Base-by-base conservation (phyloP, 2,797 vertebrate species). In the Meda fulgida region DNA sequence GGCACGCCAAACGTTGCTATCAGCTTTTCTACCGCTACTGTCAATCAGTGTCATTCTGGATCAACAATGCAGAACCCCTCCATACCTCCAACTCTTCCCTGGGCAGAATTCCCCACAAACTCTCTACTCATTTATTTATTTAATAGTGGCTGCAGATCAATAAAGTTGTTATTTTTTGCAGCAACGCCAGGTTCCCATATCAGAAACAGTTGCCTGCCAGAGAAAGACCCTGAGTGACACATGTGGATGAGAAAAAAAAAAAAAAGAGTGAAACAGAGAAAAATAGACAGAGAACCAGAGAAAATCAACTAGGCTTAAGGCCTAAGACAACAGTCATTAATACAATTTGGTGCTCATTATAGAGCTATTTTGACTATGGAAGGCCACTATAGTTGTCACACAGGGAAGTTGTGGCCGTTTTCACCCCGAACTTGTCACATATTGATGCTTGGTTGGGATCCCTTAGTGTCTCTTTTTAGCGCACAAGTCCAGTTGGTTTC, bases 41-140 rank as follows among this genome's bases (percentile, higher is more conserved):
- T 95, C 95, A 92, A 94, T 96, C 95, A 96, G 94, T 94, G 95
- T 95, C 95, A 96, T 89, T 93, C 92, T 92, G 93, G 94, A 95
- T 96, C 95, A 96, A 95, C 95, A 96, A 95, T 94, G 95, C 95
- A 95, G 95, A 96, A 95, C 94, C 92, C 90, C 93, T 81, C 48
- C 48, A n/a, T 55, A 55, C 88, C 90, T 89, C 89, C 90, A 89
- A 86, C 90, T 89, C 85, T 91, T 90, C 89, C 91, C 89, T 88
- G 84, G 75, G 26, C 36, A 70, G 78, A 80, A 80, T 90, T 87
- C 63, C 60, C 19, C 43, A n/a, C 16, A 77, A 77, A 78, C 67
- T 80, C 69, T 72, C 69, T 77, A 19, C 19, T 34, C 76, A 92
- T 91, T 93, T 95, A 92, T 94, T 94, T 95, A 90, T 95, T 92